A percentile compares a stretch with the other conserved stretches of the same genome.
Evolutionary conservation across 2,797 vertebrate genomes (phyloP).

Genomic region (Pogoniulus pusillus): DNA sequence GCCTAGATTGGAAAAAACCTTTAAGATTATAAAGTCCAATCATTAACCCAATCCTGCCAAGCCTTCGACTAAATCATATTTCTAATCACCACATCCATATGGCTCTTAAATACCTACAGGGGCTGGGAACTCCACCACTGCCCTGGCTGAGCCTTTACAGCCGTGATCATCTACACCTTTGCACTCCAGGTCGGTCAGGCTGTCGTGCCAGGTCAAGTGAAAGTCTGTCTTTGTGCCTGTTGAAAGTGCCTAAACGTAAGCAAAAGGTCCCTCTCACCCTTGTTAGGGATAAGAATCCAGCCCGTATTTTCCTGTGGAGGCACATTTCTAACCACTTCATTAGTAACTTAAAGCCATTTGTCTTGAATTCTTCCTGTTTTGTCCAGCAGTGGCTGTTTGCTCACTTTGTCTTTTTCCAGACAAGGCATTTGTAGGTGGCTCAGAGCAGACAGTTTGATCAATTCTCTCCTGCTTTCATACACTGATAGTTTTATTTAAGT

Average conservation of each 20-base stretch:
- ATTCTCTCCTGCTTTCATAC: neutral
- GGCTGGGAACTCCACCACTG: no score
- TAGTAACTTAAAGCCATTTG: slow-evolving; percentile 18
- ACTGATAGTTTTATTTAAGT: neutral
- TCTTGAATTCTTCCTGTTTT: slow-evolving; percentile 66
- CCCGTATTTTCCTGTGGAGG: neutral
- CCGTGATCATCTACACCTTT: neutral
- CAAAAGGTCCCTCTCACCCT: neutral
- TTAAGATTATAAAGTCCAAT: no score
- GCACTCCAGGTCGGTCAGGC: neutral
- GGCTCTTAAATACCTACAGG: no score
- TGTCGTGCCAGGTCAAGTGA: accelerated
- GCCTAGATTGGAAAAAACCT: no score
- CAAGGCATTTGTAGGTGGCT: slow-evolving; percentile 21
- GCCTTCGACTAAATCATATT: no score
- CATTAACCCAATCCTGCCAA: no score
- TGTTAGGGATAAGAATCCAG: slow-evolving; percentile 4
- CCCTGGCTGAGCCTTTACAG: no score
- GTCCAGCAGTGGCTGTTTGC: slow-evolving; percentile 15
- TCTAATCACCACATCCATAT: no score
- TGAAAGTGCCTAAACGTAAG: neutral
- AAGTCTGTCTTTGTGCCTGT: neutral
- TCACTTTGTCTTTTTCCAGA: slow-evolving; percentile 23
- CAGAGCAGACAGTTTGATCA: neutral
- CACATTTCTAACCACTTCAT: neutral